Conservation (phyloP, 2,113 vertebrate species). For the Ptilonorhynchus violaceus region DNA sequence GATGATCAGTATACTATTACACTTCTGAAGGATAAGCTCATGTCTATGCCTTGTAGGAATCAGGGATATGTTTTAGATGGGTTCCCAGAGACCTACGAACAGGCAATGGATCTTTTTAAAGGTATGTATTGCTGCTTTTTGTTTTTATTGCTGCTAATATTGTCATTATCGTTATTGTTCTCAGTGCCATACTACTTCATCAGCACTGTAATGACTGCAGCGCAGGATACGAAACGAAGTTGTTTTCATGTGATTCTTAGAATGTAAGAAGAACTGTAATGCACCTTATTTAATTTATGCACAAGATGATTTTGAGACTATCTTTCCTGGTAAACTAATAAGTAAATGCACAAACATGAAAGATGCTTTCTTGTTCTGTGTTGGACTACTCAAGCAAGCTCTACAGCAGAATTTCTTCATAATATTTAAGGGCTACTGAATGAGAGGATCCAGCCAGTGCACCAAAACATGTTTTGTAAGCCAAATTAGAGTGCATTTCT, state of each 20-base stretch:
- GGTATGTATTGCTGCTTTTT: conserved; percentile 69
- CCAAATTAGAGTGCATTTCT: neutral
- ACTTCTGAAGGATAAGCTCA: conserved; percentile 84
- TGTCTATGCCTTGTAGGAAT: conserved; percentile 87
- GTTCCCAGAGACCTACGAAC: conserved; percentile 84
- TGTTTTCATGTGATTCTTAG: neutral
- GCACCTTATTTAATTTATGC: neutral
- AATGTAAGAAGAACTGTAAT: neutral
- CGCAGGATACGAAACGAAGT: neutral
- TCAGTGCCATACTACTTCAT: neutral
- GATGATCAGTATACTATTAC: conserved; percentile 77
- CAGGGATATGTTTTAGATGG: conserved; percentile 92
- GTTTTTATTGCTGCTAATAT: neutral
- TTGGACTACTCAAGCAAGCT: neutral
- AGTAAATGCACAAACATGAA: neutral
- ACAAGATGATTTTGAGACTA: neutral
- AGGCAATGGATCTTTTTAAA: conserved; percentile 84
- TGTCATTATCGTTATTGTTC: neutral
- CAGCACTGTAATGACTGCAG: neutral
- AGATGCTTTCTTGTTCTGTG: neutral
- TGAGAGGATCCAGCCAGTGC: neutral
- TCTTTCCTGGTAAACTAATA: neutral
- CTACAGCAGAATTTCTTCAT: neutral
- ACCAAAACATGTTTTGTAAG: neutral
- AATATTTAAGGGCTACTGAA: neutral